Evolutionary conservation across 2,797 vertebrate species (phyloP).

Genomic region (Spea hammondii): DNA sequence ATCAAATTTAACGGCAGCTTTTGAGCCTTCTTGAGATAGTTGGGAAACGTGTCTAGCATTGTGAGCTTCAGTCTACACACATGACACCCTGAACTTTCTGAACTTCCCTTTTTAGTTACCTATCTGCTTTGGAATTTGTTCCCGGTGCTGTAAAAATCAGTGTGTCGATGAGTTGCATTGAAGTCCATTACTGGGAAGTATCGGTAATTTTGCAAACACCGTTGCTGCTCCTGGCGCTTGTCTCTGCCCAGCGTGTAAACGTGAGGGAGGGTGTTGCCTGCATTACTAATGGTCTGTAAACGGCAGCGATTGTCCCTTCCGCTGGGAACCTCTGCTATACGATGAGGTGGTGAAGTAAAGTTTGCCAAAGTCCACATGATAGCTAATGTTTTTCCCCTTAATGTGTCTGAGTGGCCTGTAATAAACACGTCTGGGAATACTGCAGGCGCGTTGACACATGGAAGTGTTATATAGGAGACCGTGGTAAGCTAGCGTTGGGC

Average conservation of each 20-base stretch:
- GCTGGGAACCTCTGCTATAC: constrained; percentile 32
- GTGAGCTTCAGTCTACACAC: too few species aligned
- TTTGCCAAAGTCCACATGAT: constrained; percentile 36
- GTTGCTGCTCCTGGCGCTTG: background rate
- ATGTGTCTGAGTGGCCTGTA: background rate
- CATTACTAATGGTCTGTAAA: constrained; percentile 61
- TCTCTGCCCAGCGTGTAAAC: background rate
- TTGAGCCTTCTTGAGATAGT: too few species aligned
- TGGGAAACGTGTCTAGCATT: too few species aligned
- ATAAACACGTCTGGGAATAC: background rate
- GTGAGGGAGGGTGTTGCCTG: constrained; percentile 57
- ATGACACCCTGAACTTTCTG: too few species aligned
- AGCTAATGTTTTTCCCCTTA: background rate
- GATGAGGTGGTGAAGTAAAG: constrained; percentile 31
- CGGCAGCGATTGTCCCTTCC: constrained; percentile 44
- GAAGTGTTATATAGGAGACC: too few species aligned
- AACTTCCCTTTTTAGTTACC: background rate
- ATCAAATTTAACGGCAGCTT: too few species aligned
- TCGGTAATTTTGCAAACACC: too few species aligned
- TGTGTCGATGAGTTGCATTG: background rate
- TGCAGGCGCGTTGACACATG: background rate
- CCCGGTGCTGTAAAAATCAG: background rate
- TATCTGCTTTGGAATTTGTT: background rate
- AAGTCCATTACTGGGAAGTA: too few species aligned
- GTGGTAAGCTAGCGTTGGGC: too few species aligned